phyloP scores from a whole-genome alignment of 2,797 vertebrate species.

The Loris lydekkerianus region DNA sequence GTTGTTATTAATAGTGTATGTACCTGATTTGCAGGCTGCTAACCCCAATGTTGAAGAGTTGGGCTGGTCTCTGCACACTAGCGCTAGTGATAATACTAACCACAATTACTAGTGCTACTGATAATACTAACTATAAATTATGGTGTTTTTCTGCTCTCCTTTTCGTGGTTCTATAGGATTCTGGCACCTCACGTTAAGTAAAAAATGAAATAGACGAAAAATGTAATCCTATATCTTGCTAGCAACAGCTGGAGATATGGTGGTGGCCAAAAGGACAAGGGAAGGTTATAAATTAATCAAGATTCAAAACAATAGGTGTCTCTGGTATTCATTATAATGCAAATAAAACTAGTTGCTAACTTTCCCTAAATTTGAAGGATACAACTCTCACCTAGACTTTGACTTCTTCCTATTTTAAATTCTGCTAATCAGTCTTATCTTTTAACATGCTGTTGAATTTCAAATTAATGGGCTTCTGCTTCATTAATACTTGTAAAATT shows the following conservation, averaged over 20 bases:
- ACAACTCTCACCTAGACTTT: not conserved
- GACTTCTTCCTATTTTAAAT: not conserved
- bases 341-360: not conserved
- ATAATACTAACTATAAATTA: not conserved
- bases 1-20: not conserved
- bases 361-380: not conserved
- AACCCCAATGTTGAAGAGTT: too few relatives aligned
- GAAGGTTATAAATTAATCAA: not conserved
- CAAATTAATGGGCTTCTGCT: not conserved
- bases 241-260: not conserved
- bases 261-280: not conserved
- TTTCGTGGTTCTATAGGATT: not conserved
- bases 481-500: not conserved
- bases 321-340: not conserved
- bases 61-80: not conserved
- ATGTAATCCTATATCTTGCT: not conserved
- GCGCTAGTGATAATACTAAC: too few relatives aligned
- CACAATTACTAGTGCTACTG: too few relatives aligned
- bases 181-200: not conserved
- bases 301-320: not conserved
- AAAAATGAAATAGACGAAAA: not conserved
- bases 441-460: not conserved
- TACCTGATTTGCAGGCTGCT: not conserved
- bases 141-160: not conserved
- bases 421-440: not conserved